Percentiles rank a stretch among this genome's conserved stretches.
Conservation (phyloP, 2,888 invertebrate genomes). For the Clivina fossor region DNA sequence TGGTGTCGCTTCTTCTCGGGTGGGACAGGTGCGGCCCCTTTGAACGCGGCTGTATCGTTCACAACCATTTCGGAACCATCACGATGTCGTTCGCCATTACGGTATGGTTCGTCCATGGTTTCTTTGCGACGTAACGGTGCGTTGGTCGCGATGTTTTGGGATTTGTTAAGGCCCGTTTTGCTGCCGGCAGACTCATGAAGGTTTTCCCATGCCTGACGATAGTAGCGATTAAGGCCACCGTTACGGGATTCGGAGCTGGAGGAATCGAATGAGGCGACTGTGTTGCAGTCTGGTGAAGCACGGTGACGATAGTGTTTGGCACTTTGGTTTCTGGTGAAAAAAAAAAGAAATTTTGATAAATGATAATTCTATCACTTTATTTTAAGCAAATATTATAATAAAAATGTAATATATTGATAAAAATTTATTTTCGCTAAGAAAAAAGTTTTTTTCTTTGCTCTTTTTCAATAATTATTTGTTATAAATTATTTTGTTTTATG, state of each 20-base stretch:
- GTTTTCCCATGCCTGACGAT: slow-evolving; percentile 92
- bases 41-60: slow-evolving; percentile 57
- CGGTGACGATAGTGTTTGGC: slow-evolving; percentile 87
- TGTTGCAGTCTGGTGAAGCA: slow-evolving; percentile 87
- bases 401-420: too few relatives aligned
- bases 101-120: slow-evolving; percentile 68
- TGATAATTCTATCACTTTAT: too few relatives aligned
- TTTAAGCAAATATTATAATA: too few relatives aligned
- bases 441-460: background rate
- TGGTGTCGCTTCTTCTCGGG: slow-evolving; percentile 68
- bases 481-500: too few relatives aligned
- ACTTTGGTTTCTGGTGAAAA: slow-evolving; percentile 67
- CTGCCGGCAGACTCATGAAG: slow-evolving; percentile 78
- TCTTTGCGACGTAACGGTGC: slow-evolving; percentile 68
- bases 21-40: slow-evolving; percentile 18
- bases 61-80: slow-evolving; percentile 79
- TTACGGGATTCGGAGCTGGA: slow-evolving; percentile 83
- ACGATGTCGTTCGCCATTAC: slow-evolving; percentile 51
- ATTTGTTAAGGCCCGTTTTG: slow-evolving; percentile 53
- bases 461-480: background rate
- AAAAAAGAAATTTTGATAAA: slow-evolving; percentile 10
- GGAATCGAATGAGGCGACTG: slow-evolving; percentile 86
- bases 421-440: too few relatives aligned
- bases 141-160: slow-evolving; percentile 51
- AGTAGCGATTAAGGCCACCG: slow-evolving; percentile 81